These are phyloP conservation scores for Callionymus lyra DNA, from an alignment of 2,113 vertebrate genomes.

Conservation along the genomic window DNA sequence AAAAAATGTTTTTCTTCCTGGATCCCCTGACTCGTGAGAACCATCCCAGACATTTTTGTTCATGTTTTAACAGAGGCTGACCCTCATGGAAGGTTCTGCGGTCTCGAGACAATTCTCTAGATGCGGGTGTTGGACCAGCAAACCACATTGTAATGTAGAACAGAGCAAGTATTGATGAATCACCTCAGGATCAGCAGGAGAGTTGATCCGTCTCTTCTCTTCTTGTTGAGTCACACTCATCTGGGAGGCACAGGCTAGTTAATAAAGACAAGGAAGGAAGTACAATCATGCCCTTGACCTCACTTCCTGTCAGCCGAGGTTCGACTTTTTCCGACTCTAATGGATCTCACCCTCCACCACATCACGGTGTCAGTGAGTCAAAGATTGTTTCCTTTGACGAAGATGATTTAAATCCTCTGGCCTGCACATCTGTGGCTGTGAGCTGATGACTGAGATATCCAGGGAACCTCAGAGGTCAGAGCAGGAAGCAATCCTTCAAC, in stretches of 20 bases:
- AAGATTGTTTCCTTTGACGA: too few relatives aligned
- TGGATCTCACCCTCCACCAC: constrained; percentile 23
- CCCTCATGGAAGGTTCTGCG: too few relatives aligned
- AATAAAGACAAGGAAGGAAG: constrained; percentile 16
- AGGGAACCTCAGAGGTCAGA: too few relatives aligned
- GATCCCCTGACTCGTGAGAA: too few relatives aligned
- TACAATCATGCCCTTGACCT: constrained; percentile 26
- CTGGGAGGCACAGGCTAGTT: too few relatives aligned
- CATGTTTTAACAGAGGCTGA: too few relatives aligned
- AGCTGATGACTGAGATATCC: not conserved
- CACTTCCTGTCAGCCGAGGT: constrained; percentile 19
- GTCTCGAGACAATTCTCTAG: constrained; percentile 3
- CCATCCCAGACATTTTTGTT: too few relatives aligned
- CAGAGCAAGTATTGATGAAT: constrained; percentile 32
- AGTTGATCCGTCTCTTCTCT: not conserved
- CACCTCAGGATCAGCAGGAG: constrained; percentile 26
- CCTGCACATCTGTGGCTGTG: not conserved
- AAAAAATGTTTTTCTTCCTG: too few relatives aligned
- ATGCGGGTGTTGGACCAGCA: constrained; percentile 12
- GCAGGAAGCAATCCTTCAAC: constrained; percentile 28
- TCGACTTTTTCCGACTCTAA: constrained; percentile 8
- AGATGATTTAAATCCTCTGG: too few relatives aligned
- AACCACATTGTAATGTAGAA: constrained; percentile 39
- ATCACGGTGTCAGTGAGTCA: not conserved
- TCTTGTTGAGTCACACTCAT: too few relatives aligned